Conservation (phyloP, 2,888 invertebrate species). For the Hofmannophila pseudospretella region DNA sequence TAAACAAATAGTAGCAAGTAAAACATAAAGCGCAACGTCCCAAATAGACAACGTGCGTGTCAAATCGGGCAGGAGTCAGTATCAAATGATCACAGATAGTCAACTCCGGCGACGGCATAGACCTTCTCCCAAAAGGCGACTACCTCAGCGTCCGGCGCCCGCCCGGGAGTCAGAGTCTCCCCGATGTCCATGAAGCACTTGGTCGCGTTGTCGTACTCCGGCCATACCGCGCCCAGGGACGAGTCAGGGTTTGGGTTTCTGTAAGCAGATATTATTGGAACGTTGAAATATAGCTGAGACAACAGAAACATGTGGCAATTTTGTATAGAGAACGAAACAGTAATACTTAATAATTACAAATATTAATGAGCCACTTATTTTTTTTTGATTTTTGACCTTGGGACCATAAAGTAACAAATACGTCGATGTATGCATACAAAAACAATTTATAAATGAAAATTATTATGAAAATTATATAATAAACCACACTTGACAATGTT, state of each 20-base stretch:
- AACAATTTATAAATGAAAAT: too few species aligned
- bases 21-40: background rate
- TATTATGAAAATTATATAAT: too few species aligned
- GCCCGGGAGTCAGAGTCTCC: conserved; percentile 14
- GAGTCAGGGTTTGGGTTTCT: conserved; percentile 52
- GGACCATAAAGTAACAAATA: too few species aligned
- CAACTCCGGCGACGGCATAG: conserved; percentile 2
- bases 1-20: too few species aligned
- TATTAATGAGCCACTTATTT: too few species aligned
- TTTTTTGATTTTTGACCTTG: too few species aligned
- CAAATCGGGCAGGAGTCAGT: too few species aligned
- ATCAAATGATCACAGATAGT: conserved; percentile 1
- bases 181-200: conserved; percentile 39
- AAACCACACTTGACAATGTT: too few species aligned
- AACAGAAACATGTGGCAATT: too few species aligned
- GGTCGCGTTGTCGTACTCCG: conserved; percentile 28
- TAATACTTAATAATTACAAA: too few species aligned
- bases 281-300: background rate
- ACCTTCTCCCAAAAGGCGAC: conserved; percentile 13
- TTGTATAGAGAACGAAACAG: too few species aligned
- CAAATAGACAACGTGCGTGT: background rate
- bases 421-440: too few species aligned
- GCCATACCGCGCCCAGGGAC: conserved; percentile 39
- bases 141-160: conserved; percentile 3
- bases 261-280: conserved; percentile 15